Conservation (phyloP, 2,113 vertebrate species). For the Sciurus niger region DNA sequence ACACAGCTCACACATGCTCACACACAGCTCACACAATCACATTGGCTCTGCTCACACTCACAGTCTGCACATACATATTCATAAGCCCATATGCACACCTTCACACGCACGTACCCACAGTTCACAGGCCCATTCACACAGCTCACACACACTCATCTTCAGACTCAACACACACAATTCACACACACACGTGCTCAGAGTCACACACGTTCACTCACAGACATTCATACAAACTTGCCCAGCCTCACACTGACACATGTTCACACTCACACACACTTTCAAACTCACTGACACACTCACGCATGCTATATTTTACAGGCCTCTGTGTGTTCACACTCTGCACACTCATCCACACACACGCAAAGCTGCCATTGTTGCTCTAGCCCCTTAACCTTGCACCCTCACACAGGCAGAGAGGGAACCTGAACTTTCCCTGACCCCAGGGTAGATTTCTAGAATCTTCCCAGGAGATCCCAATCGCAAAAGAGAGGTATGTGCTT, state of each 20-base stretch:
- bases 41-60: background rate
- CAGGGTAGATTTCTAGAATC: constrained; percentile 17
- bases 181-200: background rate
- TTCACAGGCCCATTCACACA: background rate
- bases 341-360: background rate
- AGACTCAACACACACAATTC: background rate
- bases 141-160: background rate
- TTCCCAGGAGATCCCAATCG: background rate
- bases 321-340: background rate
- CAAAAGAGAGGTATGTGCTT: background rate
- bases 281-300: no score
- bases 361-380: background rate
- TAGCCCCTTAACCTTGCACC: no score
- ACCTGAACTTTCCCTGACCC: background rate
- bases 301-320: background rate
- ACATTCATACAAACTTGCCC: background rate
- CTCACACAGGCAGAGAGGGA: background rate
- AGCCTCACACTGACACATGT: no score
- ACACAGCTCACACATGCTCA: no score
- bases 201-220: background rate
- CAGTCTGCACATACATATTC: background rate
- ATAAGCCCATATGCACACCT: background rate
- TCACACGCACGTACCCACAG: background rate
- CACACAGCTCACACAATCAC: background rate
- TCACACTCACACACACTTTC: fast-evolving